Evolutionary conservation across 2,113 vertebrate species (phyloP), one percentile per base, ranked within the genome.

Genomic region (Gila orcuttii): DNA sequence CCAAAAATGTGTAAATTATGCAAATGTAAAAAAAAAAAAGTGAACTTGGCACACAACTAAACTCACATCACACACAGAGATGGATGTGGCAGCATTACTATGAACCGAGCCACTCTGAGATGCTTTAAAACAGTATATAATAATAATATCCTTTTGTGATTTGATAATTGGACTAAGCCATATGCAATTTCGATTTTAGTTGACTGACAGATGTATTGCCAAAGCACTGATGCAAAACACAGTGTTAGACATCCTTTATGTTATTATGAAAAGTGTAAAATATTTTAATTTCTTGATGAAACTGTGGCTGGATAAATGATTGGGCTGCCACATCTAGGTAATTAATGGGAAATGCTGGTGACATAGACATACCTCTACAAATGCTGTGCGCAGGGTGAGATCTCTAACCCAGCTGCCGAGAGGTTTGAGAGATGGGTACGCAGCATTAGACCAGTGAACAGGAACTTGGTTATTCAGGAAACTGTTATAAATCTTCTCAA

Each of bases 401-500:
- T 96, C 95, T 91, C 92, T 93, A 77, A 96, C 93, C 94, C 95
- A 96, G 6, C 91, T 93, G 82, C 91, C 93, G 57, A 96, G 91
- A 3, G 94, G 90, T 86, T 97, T 96, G 69, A 96, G 91, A 31
- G 94, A 97, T 1, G 96, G 94, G 87, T 95, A 95, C 25, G 93
- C 93, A 3, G 92, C 92, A 83, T 86, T 92, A 79, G 90, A 86
- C 90, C 92, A 95, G 28, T 95, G 85, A 13, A 84, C 69, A 2
- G 96, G 95, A 87, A 96, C 93, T 31, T 96, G 93, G 90, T 94
- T 96, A 86, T 95, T 96, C 42, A 97, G 91, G 89, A 97, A 96
- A 88, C 95, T 96, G 42, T 90, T 93, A 75, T 95, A 96, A 62
- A 96, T 94, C 15, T 90, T 92, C 84, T 97, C 95, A 95, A 94